Conservation (phyloP, 2,113 vertebrate species). For the Sylvia atricapilla region DNA sequence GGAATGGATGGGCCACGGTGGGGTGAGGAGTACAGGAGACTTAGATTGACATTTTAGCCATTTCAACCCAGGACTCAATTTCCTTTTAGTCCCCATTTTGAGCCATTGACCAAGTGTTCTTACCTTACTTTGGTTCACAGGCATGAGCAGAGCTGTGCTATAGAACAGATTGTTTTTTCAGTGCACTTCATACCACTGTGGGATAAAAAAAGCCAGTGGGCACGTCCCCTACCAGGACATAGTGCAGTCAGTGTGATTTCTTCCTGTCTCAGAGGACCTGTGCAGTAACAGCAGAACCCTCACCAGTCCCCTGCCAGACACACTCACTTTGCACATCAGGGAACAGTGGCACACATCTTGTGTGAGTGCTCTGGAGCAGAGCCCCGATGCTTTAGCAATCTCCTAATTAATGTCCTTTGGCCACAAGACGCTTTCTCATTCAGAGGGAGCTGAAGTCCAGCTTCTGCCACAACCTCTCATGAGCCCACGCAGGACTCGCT, state of each 20-base stretch:
- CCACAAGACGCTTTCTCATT: neutral
- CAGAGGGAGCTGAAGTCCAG: neutral
- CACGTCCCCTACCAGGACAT: neutral
- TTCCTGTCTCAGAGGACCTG: neutral
- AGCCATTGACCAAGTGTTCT: neutral
- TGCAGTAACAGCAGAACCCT: neutral
- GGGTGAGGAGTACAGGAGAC: neutral
- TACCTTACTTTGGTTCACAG: neutral
- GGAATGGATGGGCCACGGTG: rapidly evolving
- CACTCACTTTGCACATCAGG: neutral
- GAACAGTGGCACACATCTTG: neutral
- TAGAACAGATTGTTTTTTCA: neutral
- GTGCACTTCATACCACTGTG: neutral
- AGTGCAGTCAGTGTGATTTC: neutral
- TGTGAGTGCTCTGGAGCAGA: neutral
- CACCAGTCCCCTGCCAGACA: neutral
- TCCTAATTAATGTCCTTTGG: neutral
- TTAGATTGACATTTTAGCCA: neutral
- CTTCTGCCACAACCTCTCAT: neutral
- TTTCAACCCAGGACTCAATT: neutral
- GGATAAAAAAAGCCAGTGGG: neutral
- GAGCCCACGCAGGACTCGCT: neutral
- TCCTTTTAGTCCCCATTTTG: neutral
- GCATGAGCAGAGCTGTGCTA: neutral
- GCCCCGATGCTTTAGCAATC: neutral